Conservation (phyloP, 2,888 invertebrate genomes). For the Stenichneumon culpator region DNA sequence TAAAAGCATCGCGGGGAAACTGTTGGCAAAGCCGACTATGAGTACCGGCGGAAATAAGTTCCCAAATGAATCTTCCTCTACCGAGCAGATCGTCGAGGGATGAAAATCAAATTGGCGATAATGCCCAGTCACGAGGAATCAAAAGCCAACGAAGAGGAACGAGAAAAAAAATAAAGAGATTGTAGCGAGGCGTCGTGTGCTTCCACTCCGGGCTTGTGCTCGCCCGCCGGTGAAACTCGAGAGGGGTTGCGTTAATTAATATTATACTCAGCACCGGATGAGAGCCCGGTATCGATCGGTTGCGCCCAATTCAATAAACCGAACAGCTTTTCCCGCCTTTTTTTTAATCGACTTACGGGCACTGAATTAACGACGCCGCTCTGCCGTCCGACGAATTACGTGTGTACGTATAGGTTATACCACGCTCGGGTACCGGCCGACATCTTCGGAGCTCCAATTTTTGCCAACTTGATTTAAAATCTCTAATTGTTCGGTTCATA, state of each 20-base stretch:
- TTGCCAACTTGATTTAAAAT: not conserved
- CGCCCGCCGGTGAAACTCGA: slow-evolving; percentile 14
- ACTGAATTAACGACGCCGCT: slow-evolving; percentile 25
- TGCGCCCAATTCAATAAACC: slow-evolving; percentile 40
- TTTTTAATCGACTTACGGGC: slow-evolving; percentile 56
- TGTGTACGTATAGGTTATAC: slow-evolving; percentile 4
- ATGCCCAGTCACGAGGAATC: slow-evolving; percentile 27
- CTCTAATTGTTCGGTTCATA: not conserved
- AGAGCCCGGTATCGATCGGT: slow-evolving; percentile 43
- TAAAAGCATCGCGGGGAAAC: not conserved
- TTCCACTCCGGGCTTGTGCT: not conserved
- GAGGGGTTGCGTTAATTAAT: slow-evolving; percentile 53
- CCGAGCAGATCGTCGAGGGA: not conserved
- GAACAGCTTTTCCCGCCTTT: slow-evolving; percentile 41
- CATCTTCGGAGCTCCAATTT: slow-evolving; percentile 10
- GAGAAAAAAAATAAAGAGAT: slow-evolving; percentile 19
- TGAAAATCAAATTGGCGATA: slow-evolving; percentile 44
- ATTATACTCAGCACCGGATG: slow-evolving; percentile 53
- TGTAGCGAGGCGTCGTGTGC: slow-evolving; percentile 18
- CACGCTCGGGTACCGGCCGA: not conserved
- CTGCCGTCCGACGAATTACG: slow-evolving; percentile 11
- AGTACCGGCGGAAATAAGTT: slow-evolving; percentile 27
- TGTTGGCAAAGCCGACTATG: not conserved
- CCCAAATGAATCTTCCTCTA: slow-evolving; percentile 24
- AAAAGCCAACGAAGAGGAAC: slow-evolving; percentile 10